Conservation (phyloP, 2,113 vertebrate species). For the Edolisoma coerulescens region DNA sequence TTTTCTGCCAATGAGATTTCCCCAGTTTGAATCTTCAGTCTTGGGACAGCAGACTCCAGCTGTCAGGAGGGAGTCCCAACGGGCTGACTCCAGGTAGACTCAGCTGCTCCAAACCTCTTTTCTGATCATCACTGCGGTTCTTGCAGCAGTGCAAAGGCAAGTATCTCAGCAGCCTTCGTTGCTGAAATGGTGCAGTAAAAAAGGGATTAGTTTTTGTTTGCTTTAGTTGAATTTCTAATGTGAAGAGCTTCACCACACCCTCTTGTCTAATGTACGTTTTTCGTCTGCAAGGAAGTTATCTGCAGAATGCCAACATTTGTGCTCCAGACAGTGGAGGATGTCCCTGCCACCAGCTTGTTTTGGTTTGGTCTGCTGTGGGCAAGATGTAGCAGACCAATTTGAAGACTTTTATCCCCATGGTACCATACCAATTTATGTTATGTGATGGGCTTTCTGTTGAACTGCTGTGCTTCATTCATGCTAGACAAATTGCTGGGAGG, state of each 20-base stretch:
- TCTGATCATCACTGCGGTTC: accelerated
- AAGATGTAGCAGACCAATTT: neutral
- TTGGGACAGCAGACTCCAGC: neutral
- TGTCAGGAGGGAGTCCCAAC: neutral
- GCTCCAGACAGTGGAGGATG: neutral
- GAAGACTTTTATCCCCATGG: accelerated
- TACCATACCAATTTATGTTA: neutral
- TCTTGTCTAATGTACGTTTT: neutral
- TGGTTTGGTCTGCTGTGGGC: neutral
- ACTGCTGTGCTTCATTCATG: accelerated
- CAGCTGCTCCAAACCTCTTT: neutral
- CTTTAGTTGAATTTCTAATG: neutral
- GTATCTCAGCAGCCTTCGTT: neutral
- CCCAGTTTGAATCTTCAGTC: accelerated
- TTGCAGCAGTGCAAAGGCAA: neutral
- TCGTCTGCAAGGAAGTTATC: neutral
- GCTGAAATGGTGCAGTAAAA: neutral
- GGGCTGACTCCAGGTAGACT: neutral
- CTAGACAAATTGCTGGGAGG: neutral
- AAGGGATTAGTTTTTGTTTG: neutral
- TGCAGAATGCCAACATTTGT: neutral
- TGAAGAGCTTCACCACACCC: neutral
- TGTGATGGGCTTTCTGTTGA: neutral
- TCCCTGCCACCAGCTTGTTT: neutral
- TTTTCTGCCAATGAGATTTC: neutral